phyloP scores from a whole-genome alignment of 2,888 invertebrate genomes.

The Stenodera caucasica region DNA sequence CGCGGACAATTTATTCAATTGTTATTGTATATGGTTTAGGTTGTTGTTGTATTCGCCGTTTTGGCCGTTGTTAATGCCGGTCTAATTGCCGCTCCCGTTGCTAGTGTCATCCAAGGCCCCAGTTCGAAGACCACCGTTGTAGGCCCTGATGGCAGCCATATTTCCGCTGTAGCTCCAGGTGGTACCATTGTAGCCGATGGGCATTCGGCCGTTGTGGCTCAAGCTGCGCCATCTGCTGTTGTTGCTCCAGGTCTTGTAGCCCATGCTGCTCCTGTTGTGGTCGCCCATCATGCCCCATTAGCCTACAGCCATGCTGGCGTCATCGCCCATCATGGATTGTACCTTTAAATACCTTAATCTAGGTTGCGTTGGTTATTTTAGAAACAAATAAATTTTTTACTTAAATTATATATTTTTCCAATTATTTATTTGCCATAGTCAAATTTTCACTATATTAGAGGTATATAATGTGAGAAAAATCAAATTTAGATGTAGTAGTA shows the following conservation, averaged over 20 bases:
- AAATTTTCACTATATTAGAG: no score
- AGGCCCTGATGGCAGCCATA: conserved; percentile 4
- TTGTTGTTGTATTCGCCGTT: conserved; percentile 30
- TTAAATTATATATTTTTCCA: background rate
- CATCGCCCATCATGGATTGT: conserved; percentile 14
- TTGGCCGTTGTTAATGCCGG: conserved; percentile 34
- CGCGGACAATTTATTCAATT: no score
- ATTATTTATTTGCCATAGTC: background rate
- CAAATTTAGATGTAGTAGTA: background rate
- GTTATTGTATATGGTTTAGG: no score
- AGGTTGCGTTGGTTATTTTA: background rate
- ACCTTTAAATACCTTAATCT: background rate
- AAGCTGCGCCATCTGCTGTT: conserved; percentile 8
- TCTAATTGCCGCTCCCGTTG: conserved; percentile 24
- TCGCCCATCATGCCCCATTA: conserved; percentile 15
- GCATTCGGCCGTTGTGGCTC: conserved; percentile 17
- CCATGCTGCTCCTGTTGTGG: conserved; percentile 20
- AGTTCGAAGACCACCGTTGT: conserved; percentile 34
- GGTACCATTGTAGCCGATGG: conserved; percentile 6
- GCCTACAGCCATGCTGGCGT: conserved; percentile 13
- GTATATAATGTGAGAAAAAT: no score
- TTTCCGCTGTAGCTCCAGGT: background rate
- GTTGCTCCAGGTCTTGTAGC: conserved; percentile 11
- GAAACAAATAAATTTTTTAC: background rate
- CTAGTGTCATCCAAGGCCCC: conserved; percentile 38